Percentiles rank a stretch among this genome's conserved stretches.
Conservation (phyloP, 2,888 invertebrate genomes). For the Leptinotarsa rubiginosa region DNA sequence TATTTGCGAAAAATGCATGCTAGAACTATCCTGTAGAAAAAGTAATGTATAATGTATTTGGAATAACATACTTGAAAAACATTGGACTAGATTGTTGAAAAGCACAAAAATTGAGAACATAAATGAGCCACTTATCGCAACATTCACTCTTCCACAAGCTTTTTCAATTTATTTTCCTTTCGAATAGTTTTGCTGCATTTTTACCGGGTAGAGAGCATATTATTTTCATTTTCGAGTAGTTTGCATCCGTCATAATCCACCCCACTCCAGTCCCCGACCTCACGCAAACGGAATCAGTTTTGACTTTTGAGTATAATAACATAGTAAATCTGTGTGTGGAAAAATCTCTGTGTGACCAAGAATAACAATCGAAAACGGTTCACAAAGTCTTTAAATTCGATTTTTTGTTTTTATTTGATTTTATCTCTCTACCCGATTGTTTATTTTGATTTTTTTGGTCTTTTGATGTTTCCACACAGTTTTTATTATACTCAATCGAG, state of each 20-base stretch:
- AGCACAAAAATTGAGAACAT: slow-evolving; percentile 3
- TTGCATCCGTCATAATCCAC: slow-evolving; percentile 44
- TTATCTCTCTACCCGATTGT: slow-evolving; percentile 58
- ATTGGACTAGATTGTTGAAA: too few relatives aligned
- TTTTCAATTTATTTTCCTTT: slow-evolving; percentile 32
- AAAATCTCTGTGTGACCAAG: slow-evolving; percentile 31
- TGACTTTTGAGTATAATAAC: slow-evolving; percentile 62
- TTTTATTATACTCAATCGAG: slow-evolving; percentile 64
- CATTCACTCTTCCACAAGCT: slow-evolving; percentile 27
- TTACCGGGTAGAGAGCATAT: slow-evolving; percentile 76
- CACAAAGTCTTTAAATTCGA: slow-evolving; percentile 21
- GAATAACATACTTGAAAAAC: too few relatives aligned
- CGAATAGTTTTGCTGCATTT: slow-evolving; percentile 60
- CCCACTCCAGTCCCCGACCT: slow-evolving; percentile 5
- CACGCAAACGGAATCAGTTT: slow-evolving; percentile 28
- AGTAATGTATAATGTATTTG: too few relatives aligned
- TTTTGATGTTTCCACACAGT: slow-evolving; percentile 50
- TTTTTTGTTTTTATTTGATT: slow-evolving; percentile 40
- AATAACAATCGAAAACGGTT: slow-evolving; percentile 22
- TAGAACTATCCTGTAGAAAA: too few relatives aligned
- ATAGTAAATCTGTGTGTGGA: slow-evolving; percentile 56
- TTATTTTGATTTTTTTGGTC: slow-evolving; percentile 49
- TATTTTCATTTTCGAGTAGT: slow-evolving; percentile 39
- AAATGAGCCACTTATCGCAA: slow-evolving; percentile 23
- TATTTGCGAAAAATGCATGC: too few relatives aligned